These are phyloP conservation scores for Mesodorylaimus sp. DNA, from an alignment of 2,888 invertebrate species.

Conservation along the genomic window DNA sequence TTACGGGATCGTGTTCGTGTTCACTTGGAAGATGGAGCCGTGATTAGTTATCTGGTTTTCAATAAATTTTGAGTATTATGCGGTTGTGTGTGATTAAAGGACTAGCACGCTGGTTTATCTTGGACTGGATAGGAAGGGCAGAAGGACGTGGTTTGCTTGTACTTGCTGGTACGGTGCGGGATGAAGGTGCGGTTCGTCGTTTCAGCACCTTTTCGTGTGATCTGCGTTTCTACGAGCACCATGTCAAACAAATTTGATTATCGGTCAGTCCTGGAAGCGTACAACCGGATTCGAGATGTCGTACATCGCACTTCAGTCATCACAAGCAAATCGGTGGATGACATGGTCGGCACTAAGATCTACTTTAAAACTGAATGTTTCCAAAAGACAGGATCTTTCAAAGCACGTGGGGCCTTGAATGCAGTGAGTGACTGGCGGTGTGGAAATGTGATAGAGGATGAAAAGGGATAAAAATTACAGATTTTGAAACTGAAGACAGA, in stretches of 20 bases:
- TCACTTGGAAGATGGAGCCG: too few relatives aligned
- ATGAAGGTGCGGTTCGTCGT: too few relatives aligned
- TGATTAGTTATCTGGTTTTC: too few relatives aligned
- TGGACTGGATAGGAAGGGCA: too few relatives aligned
- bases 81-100: too few relatives aligned
- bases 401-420: conserved; percentile 29
- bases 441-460: neutral
- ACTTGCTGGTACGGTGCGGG: too few relatives aligned
- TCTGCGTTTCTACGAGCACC: too few relatives aligned
- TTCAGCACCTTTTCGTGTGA: too few relatives aligned
- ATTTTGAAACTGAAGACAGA: neutral
- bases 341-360: conserved; percentile 10
- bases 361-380: conserved; percentile 29
- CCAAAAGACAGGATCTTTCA: conserved; percentile 32
- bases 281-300: neutral
- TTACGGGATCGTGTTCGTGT: too few relatives aligned
- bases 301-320: conserved; percentile 6
- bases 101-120: too few relatives aligned
- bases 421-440: conserved; percentile 15
- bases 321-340: neutral
- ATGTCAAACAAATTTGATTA: neutral
- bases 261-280: neutral
- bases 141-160: too few relatives aligned
- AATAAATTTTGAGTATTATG: too few relatives aligned
- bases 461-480: neutral